Percentiles rank a stretch among this genome's conserved stretches.
Conservation (phyloP, 2,888 invertebrate species). For the Mactromeris polynyma region DNA sequence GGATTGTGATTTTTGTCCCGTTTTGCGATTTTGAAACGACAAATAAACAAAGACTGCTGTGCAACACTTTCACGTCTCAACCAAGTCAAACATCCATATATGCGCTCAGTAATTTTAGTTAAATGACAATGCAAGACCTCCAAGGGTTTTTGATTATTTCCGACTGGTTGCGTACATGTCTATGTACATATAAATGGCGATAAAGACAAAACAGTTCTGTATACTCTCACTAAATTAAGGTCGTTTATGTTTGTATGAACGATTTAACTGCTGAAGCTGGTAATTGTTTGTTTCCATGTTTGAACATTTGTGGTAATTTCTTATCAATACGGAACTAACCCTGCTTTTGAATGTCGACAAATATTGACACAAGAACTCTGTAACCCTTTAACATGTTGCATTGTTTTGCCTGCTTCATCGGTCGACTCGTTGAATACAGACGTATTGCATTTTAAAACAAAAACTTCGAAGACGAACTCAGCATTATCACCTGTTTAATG, state of each 20-base stretch:
- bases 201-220: not conserved
- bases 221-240: not conserved
- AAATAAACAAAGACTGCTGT: too few species aligned
- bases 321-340: constrained; percentile 37
- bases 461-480: too few species aligned
- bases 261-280: not conserved
- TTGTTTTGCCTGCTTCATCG: not conserved
- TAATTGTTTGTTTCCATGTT: constrained; percentile 43
- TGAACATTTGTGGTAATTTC: not conserved
- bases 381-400: not conserved
- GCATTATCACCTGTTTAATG: too few species aligned
- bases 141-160: not conserved
- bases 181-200: not conserved
- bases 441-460: too few species aligned
- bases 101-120: too few species aligned
- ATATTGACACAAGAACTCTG: constrained; percentile 19
- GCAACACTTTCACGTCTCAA: too few species aligned
- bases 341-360: not conserved
- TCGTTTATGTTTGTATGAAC: not conserved
- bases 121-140: too few species aligned
- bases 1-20: too few species aligned
- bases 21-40: too few species aligned
- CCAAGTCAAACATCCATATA: too few species aligned
- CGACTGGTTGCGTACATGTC: not conserved
- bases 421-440: too few species aligned